Evolutionary conservation across 2,113 vertebrate genomes (phyloP), one percentile per base, ranked within the genome.

Genomic region (Pomatorhinus ruficollis): DNA sequence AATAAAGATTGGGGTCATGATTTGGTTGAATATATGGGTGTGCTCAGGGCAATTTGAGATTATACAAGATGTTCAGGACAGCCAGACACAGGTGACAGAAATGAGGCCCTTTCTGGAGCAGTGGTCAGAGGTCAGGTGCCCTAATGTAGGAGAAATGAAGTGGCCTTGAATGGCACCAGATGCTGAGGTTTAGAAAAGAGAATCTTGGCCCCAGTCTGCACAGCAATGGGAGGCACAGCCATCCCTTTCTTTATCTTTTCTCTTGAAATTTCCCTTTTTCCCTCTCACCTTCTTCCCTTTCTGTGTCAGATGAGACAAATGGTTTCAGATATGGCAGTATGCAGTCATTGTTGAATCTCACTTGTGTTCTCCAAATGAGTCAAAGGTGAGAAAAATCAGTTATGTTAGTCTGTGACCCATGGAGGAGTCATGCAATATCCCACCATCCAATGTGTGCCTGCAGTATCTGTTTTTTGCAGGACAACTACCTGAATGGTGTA

Each of bases 121-220:
- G 35, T 7, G 49, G 8, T 42, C 56, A 39, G 31, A 59, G 42
- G 11, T 35, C 69, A 75, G 23, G 15, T 39, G 14, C 11, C 7
- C 9, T 47, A 66, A n/a, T 4, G 2, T 1, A 84, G 28, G 19
- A 45, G 4, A 50, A 47, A 39, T 50, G 5, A 24, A 42, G 7
- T 49, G 16, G 39, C 21, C n/a, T 52, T 57, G 23, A 63, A 44
- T 1, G 1, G n/a, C 27, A 42, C 3, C 25, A 64, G 10, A 56
- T 80, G 28, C 11, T 5, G 3, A 65, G 4, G 11, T 57, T 86
- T 61, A 57, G 31, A 19, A 28, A 72, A 86, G 9, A 86, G 40
- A 12, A 50, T 85, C 5, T 31, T 11, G 24, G 2, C 1, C 5
- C 5, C 2, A 21, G 12, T 15, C 25, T 6, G 2, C 22, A 45